phyloP scores from a whole-genome alignment of 2,888 invertebrate genomes.

The Scaeva pyrastri region DNA sequence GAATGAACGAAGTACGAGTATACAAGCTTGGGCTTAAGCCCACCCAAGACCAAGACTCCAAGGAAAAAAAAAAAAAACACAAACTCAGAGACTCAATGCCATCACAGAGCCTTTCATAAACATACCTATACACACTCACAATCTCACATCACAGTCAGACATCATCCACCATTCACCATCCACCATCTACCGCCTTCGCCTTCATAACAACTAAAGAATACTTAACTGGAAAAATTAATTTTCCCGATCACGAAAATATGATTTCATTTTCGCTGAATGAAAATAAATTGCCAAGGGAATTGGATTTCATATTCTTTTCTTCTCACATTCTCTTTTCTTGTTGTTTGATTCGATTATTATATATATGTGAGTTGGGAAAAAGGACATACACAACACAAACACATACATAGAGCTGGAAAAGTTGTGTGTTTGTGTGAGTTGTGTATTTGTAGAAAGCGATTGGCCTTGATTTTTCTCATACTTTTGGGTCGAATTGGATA shows the following conservation, averaged over 20 bases:
- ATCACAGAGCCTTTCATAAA: no score
- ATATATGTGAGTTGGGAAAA: background rate
- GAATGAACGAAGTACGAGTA: no score
- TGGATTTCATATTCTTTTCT: conserved; percentile 53
- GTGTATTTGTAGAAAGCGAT: background rate
- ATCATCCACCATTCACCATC: background rate
- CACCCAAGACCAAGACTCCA: no score
- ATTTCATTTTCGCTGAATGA: conserved; percentile 74
- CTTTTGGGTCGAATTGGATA: conserved; percentile 30
- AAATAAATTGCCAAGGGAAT: conserved; percentile 74
- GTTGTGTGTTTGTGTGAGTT: background rate
- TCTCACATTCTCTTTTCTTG: conserved; percentile 12
- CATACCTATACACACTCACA: no score
- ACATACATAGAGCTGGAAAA: no score
- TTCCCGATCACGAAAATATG: conserved; percentile 75
- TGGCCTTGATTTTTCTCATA: conserved; percentile 55
- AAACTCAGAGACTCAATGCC: no score
- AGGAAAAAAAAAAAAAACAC: no score
- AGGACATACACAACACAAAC: conserved; percentile 27
- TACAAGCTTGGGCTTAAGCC: no score
- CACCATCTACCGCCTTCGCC: background rate
- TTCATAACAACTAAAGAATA: conserved; percentile 23
- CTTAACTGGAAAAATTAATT: conserved; percentile 68
- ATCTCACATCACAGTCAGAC: background rate
- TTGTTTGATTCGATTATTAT: conserved; percentile 15